Evolutionary conservation across 2,888 invertebrate genomes (phyloP).

Genomic region (Eristalis arbustorum): DNA sequence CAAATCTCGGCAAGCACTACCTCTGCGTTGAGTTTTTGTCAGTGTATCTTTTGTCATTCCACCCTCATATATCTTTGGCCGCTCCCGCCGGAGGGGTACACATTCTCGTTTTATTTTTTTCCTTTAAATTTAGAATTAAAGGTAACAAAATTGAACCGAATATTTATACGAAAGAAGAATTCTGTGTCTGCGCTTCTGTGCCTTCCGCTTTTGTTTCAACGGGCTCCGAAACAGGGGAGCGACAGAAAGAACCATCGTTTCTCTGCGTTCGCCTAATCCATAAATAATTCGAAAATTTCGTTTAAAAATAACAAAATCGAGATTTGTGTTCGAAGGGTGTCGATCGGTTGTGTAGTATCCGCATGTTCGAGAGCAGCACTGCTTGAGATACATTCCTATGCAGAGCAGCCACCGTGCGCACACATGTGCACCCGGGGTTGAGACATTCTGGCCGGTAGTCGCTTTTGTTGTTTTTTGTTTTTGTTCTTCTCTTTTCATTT

Average conservation of each 20-base stretch:
- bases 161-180: too few relatives aligned
- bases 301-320: conserved; percentile 60
- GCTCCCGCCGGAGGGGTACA: not conserved
- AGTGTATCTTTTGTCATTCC: conserved; percentile 35
- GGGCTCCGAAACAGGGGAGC: not conserved
- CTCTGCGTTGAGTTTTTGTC: not conserved
- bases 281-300: conserved; percentile 35
- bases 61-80: conserved; percentile 47
- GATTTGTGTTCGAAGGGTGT: conserved; percentile 63
- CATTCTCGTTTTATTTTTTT: not conserved
- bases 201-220: not conserved
- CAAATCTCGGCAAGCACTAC: not conserved
- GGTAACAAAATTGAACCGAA: not conserved
- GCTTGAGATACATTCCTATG: conserved; percentile 8
- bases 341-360: conserved; percentile 34
- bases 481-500: not conserved
- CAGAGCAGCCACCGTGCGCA: conserved; percentile 1
- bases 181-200: not conserved
- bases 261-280: conserved; percentile 22
- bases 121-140: conserved; percentile 9
- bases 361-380: not conserved
- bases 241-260: not conserved
- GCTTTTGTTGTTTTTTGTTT: conserved; percentile 17
- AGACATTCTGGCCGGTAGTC: conserved; percentile 7
- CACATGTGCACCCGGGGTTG: not conserved